These are phyloP conservation scores for Callithrix jacchus DNA, from an alignment of 2,113 vertebrate species.

Conservation along the genomic window DNA sequence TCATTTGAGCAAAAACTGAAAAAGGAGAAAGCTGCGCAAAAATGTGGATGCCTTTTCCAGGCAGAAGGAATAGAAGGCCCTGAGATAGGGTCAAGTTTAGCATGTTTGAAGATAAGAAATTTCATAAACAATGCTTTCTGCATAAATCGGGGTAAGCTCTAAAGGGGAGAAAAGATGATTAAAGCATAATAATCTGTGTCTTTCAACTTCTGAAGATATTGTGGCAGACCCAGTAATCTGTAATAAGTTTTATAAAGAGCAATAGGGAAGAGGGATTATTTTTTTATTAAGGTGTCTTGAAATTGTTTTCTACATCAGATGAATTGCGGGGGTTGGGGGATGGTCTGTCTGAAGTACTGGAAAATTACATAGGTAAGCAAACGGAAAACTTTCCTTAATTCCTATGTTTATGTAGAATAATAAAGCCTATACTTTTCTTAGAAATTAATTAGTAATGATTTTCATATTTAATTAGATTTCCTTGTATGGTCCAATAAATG, in stretches of 20 bases:
- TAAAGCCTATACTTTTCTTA: constrained; percentile 16
- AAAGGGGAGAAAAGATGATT: background rate
- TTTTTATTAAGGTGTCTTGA: constrained; percentile 10
- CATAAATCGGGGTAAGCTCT: background rate
- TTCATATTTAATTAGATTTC: background rate
- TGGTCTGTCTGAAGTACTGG: background rate
- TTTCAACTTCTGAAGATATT: constrained; percentile 2
- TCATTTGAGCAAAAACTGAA: constrained; percentile 15
- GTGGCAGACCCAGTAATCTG: background rate
- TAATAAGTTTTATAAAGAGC: background rate
- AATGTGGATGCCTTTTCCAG: background rate
- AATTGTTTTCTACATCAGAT: constrained; percentile 16
- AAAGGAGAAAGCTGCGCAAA: background rate
- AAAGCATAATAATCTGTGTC: background rate
- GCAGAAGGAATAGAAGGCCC: background rate
- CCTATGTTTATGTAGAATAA: background rate
- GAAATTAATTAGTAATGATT: constrained; percentile 14
- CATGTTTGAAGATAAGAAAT: background rate
- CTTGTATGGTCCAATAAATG: background rate
- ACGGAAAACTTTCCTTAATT: background rate
- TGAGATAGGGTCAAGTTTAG: background rate
- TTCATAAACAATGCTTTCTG: constrained; percentile 28
- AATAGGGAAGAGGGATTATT: background rate
- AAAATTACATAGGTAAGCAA: constrained; percentile 6
- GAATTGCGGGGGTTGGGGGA: background rate